A percentile compares a stretch with the other conserved stretches of the same genome.
phyloP scores from a whole-genome alignment of 2,797 vertebrate genomes.

The Valencia hispanica region DNA sequence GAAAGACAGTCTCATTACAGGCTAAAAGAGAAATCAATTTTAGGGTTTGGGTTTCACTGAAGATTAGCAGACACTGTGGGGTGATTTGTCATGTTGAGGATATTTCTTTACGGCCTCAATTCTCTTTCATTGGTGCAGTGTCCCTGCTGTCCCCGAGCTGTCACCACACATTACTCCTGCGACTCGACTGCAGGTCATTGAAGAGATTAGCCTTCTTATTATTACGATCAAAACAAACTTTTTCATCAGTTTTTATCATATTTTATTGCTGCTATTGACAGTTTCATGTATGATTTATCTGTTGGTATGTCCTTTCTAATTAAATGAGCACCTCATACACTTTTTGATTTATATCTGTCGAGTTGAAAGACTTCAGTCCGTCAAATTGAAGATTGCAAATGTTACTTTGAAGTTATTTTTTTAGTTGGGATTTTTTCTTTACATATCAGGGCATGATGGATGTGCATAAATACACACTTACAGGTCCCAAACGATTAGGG shows the following conservation, averaged over 20 bases:
- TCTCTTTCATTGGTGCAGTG: conserved; percentile 28
- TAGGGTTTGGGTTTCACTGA: conserved; percentile 49
- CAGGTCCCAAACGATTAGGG: background rate
- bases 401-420: background rate
- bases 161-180: conserved; percentile 29
- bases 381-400: background rate
- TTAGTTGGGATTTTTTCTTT: background rate
- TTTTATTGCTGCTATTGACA: background rate
- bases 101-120: conserved; percentile 42
- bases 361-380: background rate
- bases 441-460: background rate
- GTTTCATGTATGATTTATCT: conserved; percentile 20
- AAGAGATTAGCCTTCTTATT: conserved; percentile 28
- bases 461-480: background rate
- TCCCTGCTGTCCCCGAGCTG: conserved; percentile 38
- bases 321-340: background rate
- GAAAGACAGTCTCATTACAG: conserved; percentile 75
- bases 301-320: conserved; percentile 7
- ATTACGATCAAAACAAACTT: conserved; percentile 26
- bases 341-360: background rate
- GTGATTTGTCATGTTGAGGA: conserved; percentile 53
- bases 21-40: conserved; percentile 73
- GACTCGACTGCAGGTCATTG: conserved; percentile 31
- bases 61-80: conserved; percentile 58
- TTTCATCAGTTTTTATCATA: conserved; percentile 7